A percentile compares a stretch with the other conserved stretches of the same genome.
Conservation (phyloP, 2,888 invertebrate genomes). For the Luperina testacea region DNA sequence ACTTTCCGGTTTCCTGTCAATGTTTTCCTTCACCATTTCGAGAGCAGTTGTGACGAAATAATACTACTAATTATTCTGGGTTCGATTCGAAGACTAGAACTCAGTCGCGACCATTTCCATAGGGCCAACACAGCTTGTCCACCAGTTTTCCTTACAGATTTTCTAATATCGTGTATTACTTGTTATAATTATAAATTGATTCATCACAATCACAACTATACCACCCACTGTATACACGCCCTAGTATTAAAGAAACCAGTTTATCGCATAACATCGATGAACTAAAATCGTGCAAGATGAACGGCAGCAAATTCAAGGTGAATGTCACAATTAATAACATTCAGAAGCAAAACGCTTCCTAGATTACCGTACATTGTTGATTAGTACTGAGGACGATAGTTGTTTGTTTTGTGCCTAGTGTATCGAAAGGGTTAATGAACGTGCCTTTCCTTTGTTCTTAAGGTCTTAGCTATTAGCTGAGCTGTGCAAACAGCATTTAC, state of each 20-base stretch:
- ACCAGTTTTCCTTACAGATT: not conserved
- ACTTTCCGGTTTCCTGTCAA: not conserved
- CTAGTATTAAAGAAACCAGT: slow-evolving; percentile 60
- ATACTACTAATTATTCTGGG: not conserved
- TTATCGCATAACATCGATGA: slow-evolving; percentile 64
- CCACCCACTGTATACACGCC: slow-evolving; percentile 23
- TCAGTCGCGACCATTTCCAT: not conserved
- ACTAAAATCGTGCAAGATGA: slow-evolving; percentile 70
- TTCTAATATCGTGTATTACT: not conserved
- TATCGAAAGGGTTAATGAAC: slow-evolving; percentile 68
- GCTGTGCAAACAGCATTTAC: slow-evolving; percentile 9
- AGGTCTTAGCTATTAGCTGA: slow-evolving; percentile 39
- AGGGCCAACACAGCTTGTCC: not conserved
- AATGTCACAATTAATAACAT: slow-evolving; percentile 67
- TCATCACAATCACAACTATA: not conserved
- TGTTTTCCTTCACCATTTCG: not conserved
- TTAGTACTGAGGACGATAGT: slow-evolving; percentile 56
- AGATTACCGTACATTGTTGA: slow-evolving; percentile 56
- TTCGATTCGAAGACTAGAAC: not conserved
- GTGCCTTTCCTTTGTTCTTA: slow-evolving; percentile 69
- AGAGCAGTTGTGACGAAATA: not conserved
- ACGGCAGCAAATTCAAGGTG: slow-evolving; percentile 73
- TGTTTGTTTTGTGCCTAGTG: slow-evolving; percentile 38
- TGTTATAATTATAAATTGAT: not conserved
- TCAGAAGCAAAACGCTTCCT: slow-evolving; percentile 65